These are phyloP conservation scores for Trichonephila inaurata DNA, from an alignment of 1,140 invertebrate species.

Conservation along the genomic window DNA sequence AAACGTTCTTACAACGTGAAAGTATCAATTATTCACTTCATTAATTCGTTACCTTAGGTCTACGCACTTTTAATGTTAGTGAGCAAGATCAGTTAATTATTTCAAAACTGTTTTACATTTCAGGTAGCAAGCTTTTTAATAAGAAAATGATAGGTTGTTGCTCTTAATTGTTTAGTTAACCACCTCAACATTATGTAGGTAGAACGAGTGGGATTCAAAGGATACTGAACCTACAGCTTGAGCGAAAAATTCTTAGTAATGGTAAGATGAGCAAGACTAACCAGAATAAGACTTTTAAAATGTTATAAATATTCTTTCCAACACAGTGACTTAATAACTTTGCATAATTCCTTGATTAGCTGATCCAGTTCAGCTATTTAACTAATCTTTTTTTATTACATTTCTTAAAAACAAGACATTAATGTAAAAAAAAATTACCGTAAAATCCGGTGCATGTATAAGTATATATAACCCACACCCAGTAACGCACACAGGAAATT, in stretches of 20 bases:
- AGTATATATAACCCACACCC: no score
- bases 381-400: no score
- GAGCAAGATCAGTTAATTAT: neutral
- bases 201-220: neutral
- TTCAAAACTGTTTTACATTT: neutral
- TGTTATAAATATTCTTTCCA: neutral
- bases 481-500: no score
- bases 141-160: slow-evolving; percentile 28
- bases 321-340: no score
- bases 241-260: neutral
- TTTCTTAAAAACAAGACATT: no score
- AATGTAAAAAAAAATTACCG: no score
- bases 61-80: neutral
- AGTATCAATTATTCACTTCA: neutral
- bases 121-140: neutral
- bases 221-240: neutral
- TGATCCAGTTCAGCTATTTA: no score
- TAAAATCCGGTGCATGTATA: no score
- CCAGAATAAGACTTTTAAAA: neutral
- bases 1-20: neutral
- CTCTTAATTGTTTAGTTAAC: neutral
- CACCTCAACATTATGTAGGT: neutral
- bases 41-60: neutral
- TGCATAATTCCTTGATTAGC: no score
- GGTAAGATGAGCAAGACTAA: neutral